phyloP scores from a whole-genome alignment of 92 coral and sea anemone species.

The Palythoa grandis region DNA sequence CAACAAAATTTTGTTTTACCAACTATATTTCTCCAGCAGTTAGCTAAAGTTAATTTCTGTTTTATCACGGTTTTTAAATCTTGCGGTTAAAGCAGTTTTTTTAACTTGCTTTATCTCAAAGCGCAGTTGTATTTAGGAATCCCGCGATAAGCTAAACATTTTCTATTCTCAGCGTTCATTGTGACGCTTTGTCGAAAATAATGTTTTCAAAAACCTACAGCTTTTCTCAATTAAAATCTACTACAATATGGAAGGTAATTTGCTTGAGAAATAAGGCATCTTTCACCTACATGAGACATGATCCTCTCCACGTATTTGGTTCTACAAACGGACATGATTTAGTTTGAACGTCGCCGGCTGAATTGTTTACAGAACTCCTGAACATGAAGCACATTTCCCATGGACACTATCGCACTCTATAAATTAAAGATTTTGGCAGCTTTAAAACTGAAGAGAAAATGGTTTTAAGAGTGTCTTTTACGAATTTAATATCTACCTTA shows the following conservation, averaged over 20 bases:
- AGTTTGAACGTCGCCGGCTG: too few relatives aligned
- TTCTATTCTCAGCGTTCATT: not conserved
- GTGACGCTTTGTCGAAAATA: not conserved
- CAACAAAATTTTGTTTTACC: not conserved
- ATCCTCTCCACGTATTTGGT: not conserved
- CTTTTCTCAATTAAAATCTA: not conserved
- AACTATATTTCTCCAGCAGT: not conserved
- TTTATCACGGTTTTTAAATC: constrained; percentile 5
- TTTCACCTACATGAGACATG: not conserved
- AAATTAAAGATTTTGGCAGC: not conserved
- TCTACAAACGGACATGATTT: not conserved
- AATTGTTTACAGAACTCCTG: too few relatives aligned
- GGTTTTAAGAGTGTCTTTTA: not conserved
- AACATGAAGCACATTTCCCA: too few relatives aligned
- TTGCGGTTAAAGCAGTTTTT: constrained; percentile 1
- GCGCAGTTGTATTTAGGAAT: not conserved
- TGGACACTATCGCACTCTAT: not conserved
- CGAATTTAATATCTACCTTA: not conserved
- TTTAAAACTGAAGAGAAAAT: not conserved
- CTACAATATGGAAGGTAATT: not conserved
- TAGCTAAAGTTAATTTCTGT: constrained; percentile 4
- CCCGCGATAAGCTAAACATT: not conserved
- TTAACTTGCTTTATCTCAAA: not conserved
- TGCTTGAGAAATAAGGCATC: not conserved
- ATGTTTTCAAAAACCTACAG: not conserved